phyloP scores from a whole-genome alignment of 2,113 vertebrate species.

The Myotis brandtii region DNA sequence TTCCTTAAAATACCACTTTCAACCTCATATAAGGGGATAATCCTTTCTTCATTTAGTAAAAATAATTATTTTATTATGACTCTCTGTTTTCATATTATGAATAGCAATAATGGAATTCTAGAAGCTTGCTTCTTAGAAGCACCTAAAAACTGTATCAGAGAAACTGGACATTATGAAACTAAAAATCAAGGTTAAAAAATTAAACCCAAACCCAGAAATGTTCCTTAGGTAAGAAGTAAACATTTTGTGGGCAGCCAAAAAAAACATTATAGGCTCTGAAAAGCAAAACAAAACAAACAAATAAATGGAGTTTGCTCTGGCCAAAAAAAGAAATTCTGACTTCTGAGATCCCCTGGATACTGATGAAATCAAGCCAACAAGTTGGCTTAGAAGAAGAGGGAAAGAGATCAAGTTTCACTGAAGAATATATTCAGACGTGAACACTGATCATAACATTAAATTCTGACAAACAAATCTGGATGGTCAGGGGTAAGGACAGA shows the following conservation, averaged over 20 bases:
- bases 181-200: constrained; percentile 28
- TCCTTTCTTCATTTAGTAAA: constrained; percentile 3
- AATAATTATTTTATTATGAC: constrained; percentile 32
- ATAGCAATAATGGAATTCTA: neutral
- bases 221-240: neutral
- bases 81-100: constrained; percentile 8
- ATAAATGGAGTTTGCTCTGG: neutral
- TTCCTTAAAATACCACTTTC: constrained; percentile 24
- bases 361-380: neutral
- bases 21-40: neutral
- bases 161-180: neutral
- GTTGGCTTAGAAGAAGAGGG: neutral
- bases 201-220: constrained; percentile 6
- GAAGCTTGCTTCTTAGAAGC: neutral
- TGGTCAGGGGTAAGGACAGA: neutral
- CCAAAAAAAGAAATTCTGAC: neutral
- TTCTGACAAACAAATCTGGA: neutral
- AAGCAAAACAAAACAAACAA: neutral
- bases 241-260: neutral
- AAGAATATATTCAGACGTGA: neutral
- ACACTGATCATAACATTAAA: constrained; percentile 25
- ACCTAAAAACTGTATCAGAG: neutral
- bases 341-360: neutral
- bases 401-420: neutral
- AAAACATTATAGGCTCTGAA: neutral